Conservation (phyloP, 2,797 vertebrate species). For the Crocodylus rhombifer region DNA sequence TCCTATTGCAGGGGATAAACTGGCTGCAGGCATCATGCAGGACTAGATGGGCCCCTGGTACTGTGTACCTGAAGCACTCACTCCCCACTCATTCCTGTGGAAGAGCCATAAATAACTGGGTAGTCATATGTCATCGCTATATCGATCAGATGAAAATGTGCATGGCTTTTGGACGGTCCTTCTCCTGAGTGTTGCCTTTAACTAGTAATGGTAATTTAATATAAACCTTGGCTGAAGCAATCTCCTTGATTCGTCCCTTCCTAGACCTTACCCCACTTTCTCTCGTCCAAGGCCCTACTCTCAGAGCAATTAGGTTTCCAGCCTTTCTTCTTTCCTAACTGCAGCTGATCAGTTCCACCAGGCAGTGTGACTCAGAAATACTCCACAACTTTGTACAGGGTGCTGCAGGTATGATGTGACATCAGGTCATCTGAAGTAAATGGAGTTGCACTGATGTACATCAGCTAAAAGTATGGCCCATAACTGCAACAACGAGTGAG, state of each 20-base stretch:
- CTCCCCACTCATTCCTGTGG: background rate
- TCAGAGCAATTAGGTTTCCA: background rate
- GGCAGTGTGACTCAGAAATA: background rate
- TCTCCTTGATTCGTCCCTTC: background rate
- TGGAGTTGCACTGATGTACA: background rate
- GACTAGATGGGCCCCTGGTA: background rate
- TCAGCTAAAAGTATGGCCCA: background rate
- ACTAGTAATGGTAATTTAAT: background rate
- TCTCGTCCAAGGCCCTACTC: background rate
- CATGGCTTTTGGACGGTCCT: background rate
- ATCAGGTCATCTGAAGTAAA: background rate
- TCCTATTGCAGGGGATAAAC: background rate
- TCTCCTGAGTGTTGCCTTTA: background rate
- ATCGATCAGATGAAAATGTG: background rate
- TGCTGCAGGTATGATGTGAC: background rate
- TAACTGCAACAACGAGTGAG: background rate
- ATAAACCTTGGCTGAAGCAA: background rate
- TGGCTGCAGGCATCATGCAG: background rate
- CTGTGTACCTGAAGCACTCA: background rate
- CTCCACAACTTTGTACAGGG: background rate
- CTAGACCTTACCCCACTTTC: background rate
- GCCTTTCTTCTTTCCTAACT: background rate
- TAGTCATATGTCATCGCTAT: background rate
- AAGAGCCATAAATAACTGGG: background rate
- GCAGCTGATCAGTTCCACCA: background rate